These are phyloP conservation scores for Epinephelus cyanopodus DNA, from an alignment of 2,113 vertebrate genomes.

Conservation along the genomic window DNA sequence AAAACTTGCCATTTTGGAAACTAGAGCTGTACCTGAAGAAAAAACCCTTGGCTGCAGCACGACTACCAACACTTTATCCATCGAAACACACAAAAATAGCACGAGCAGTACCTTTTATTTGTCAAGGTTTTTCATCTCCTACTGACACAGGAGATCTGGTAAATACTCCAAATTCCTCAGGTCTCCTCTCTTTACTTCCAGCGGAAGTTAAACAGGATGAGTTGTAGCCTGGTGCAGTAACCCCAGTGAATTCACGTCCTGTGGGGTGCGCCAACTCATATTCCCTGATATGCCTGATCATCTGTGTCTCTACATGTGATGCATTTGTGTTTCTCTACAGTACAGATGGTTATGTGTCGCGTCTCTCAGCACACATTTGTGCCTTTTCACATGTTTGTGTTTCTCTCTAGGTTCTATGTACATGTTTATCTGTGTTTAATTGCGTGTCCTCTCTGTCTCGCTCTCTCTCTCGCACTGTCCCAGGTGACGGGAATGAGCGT, in stretches of 20 bases:
- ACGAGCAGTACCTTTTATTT: not conserved
- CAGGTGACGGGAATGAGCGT: slow-evolving; percentile 96
- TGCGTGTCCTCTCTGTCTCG: slow-evolving; percentile 4
- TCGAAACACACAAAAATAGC: not conserved
- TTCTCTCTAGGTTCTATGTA: not conserved
- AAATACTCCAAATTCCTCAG: not conserved
- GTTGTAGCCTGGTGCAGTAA: not conserved
- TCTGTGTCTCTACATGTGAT: not conserved
- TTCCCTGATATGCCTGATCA: not conserved
- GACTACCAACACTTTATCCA: too few relatives aligned
- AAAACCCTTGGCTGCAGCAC: too few relatives aligned
- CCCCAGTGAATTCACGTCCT: not conserved
- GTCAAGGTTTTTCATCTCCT: not conserved
- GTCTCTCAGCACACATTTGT: not conserved
- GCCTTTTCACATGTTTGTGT: slow-evolving; percentile 24
- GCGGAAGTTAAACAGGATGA: slow-evolving; percentile 9
- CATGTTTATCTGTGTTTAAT: slow-evolving; percentile 35
- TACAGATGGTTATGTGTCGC: not conserved
- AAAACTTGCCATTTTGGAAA: too few relatives aligned
- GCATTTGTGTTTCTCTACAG: not conserved
- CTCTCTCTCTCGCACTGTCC: not conserved
- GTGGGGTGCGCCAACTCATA: not conserved
- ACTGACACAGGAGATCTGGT: not conserved
- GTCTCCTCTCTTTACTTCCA: slow-evolving; percentile 7
- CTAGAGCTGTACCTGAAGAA: too few relatives aligned